These are phyloP conservation scores for Chrysoperla carnea DNA, from an alignment of 1,140 invertebrate genomes.

Conservation along the genomic window DNA sequence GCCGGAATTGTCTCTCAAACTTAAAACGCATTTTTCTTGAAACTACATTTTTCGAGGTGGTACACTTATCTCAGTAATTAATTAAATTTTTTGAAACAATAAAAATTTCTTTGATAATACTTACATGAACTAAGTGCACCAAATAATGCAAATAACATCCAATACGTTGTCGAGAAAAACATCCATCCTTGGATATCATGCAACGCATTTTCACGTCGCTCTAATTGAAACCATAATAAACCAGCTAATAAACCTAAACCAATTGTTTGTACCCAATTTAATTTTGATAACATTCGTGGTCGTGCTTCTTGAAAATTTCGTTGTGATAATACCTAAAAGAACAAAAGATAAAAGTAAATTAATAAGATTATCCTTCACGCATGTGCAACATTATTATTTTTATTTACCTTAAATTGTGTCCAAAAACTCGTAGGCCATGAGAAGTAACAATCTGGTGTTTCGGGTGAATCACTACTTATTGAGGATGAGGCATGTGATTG, in stretches of 20 bases:
- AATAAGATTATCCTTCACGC: neutral
- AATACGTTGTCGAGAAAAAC: constrained; percentile 74
- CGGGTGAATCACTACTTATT: constrained; percentile 32
- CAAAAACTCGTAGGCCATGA: constrained; percentile 68
- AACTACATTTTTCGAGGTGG: no score
- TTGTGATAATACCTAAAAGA: constrained; percentile 42
- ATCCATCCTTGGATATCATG: constrained; percentile 74
- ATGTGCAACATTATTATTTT: neutral
- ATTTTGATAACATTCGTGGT: constrained; percentile 57
- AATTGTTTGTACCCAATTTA: constrained; percentile 66
- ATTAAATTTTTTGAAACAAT: no score
- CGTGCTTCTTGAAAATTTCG: constrained; percentile 65
- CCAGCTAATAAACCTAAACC: constrained; percentile 56
- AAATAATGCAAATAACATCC: constrained; percentile 74
- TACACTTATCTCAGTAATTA: no score
- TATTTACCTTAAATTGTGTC: constrained; percentile 55
- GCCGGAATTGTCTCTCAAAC: no score
- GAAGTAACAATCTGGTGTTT: constrained; percentile 19
- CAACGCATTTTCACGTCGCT: constrained; percentile 52
- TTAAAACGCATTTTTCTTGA: no score
- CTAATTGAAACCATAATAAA: constrained; percentile 62
- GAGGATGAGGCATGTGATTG: constrained; percentile 51
- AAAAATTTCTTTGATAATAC: no score
- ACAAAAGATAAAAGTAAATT: constrained; percentile 1
- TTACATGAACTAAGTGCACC: constrained; percentile 54